These are phyloP conservation scores for Pyrrhia umbra DNA, from an alignment of 2,888 invertebrate genomes.

Conservation along the genomic window DNA sequence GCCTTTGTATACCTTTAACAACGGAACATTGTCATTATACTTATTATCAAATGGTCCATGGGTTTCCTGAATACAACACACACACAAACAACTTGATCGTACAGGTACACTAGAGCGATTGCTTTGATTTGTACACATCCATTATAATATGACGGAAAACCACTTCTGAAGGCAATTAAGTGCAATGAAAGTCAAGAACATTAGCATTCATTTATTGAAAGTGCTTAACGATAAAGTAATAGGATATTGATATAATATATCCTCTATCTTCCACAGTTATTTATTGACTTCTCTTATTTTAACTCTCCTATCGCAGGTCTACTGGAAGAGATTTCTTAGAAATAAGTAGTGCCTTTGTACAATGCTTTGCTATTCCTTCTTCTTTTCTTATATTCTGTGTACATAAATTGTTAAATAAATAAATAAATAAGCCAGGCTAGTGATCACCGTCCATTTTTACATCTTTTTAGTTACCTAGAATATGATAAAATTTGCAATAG, in stretches of 20 bases:
- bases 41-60: constrained; percentile 75
- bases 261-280: background rate
- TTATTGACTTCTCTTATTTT: no score
- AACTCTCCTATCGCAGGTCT: no score
- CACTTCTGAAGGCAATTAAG: constrained; percentile 57
- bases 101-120: constrained; percentile 33
- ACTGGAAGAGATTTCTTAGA: no score
- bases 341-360: no score
- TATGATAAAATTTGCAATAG: no score
- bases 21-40: constrained; percentile 84
- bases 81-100: constrained; percentile 41
- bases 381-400: no score
- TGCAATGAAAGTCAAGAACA: constrained; percentile 42
- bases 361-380: no score
- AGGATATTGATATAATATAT: background rate
- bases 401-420: no score
- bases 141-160: constrained; percentile 46
- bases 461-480: no score
- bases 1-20: constrained; percentile 77
- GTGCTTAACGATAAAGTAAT: constrained; percentile 17
- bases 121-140: constrained; percentile 34
- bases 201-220: constrained; percentile 32
- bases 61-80: constrained; percentile 61
- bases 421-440: no score
- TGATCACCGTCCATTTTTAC: no score